Conservation (phyloP, 2,888 invertebrate species). For the Acanthoscelides obtectus region DNA sequence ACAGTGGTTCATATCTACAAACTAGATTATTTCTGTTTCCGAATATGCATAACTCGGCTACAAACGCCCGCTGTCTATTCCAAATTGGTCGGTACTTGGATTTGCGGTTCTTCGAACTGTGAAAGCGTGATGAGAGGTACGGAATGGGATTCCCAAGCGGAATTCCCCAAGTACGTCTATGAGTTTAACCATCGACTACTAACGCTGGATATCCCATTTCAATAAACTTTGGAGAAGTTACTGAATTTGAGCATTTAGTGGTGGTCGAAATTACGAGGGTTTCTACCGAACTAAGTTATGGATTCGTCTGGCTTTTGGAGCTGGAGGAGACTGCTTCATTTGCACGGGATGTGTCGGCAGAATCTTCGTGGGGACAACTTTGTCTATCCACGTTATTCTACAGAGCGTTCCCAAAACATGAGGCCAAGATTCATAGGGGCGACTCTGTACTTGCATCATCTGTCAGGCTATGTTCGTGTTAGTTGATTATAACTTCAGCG, state of each 20-base stretch:
- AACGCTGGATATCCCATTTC: constrained; percentile 12
- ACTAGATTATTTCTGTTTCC: too few species aligned
- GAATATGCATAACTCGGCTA: not conserved
- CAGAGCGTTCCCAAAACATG: too few species aligned
- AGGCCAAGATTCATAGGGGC: too few species aligned
- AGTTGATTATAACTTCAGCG: too few species aligned
- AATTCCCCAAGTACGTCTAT: not conserved
- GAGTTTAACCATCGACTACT: constrained; percentile 12
- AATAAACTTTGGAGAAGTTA: constrained; percentile 14
- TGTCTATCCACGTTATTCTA: not conserved
- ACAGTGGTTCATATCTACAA: too few species aligned
- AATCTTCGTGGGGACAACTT: not conserved
- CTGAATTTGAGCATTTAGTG: constrained; percentile 4
- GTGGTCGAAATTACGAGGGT: not conserved
- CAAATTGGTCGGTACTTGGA: not conserved
- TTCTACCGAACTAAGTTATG: not conserved
- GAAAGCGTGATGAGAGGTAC: not conserved
- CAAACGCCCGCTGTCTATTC: not conserved
- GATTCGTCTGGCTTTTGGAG: not conserved
- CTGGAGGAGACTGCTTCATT: not conserved
- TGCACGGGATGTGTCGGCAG: not conserved
- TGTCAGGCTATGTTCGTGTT: too few species aligned
- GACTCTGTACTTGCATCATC: too few species aligned
- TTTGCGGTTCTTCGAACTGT: not conserved
- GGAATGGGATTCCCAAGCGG: not conserved